Evolutionary conservation across 2,888 invertebrate genomes (phyloP).

Genomic region (Erannis defoliaria): DNA sequence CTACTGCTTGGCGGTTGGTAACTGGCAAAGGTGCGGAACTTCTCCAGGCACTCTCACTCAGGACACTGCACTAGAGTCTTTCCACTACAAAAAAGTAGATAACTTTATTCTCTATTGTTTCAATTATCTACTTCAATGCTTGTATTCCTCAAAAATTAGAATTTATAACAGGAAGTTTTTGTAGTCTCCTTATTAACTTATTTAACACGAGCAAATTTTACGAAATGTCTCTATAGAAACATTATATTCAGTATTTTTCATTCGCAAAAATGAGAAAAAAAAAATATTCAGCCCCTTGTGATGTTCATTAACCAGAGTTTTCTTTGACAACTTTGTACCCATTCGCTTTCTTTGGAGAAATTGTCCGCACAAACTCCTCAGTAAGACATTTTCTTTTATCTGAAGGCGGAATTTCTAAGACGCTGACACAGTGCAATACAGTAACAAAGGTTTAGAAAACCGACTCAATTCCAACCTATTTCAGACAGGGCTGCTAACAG

Average conservation of each 20-base stretch:
- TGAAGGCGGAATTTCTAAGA: conserved; percentile 65
- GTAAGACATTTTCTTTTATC: conserved; percentile 75
- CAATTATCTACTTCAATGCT: too few species aligned
- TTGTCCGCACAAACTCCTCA: conserved; percentile 51
- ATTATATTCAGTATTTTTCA: conserved; percentile 10
- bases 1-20: too few species aligned
- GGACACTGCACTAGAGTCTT: too few species aligned
- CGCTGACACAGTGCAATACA: conserved; percentile 4
- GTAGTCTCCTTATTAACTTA: background rate
- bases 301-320: conserved; percentile 38
- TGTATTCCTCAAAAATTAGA: background rate
- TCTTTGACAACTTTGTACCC: conserved; percentile 43
- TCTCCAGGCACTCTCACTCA: too few species aligned
- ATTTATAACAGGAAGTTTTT: background rate
- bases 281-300: conserved; percentile 17
- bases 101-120: too few species aligned
- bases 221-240: conserved; percentile 1
- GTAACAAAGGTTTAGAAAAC: conserved; percentile 10
- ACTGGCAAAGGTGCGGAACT: too few species aligned
- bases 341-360: conserved; percentile 42
- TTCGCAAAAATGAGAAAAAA: conserved; percentile 19
- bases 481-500: too few species aligned
- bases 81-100: too few species aligned
- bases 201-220: background rate
- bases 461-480: too few species aligned